phyloP scores from a whole-genome alignment of 2,797 vertebrate genomes.

The Oreochromis grahami region DNA sequence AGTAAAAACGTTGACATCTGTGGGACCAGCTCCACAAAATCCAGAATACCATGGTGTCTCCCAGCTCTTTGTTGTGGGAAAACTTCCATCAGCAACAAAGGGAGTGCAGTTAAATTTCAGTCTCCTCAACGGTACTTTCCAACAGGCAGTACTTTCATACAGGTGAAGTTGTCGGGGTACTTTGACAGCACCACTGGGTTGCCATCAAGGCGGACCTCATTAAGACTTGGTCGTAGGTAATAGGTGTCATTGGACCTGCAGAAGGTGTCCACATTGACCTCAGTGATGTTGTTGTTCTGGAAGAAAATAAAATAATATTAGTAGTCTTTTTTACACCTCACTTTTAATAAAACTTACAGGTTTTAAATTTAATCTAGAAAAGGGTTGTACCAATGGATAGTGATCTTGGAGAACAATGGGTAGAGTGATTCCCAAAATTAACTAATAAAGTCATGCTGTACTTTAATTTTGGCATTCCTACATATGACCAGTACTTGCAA shows the following conservation, averaged over 20 bases:
- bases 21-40: slow-evolving; percentile 30
- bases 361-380: not conserved
- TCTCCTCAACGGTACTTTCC: slow-evolving; percentile 86
- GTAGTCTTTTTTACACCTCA: not conserved
- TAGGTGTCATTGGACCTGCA: slow-evolving; percentile 90
- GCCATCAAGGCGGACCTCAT: slow-evolving; percentile 90
- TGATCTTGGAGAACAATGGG: not conserved
- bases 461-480: not conserved
- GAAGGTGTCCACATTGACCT: slow-evolving; percentile 88
- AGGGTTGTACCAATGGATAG: not conserved
- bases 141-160: slow-evolving; percentile 87
- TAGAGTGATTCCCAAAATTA: not conserved
- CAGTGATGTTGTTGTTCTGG: slow-evolving; percentile 95
- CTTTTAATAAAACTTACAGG: not conserved
- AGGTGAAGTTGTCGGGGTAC: slow-evolving; percentile 91
- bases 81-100: slow-evolving; percentile 9
- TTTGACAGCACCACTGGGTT: slow-evolving; percentile 91
- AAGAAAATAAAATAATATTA: not conserved
- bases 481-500: not conserved
- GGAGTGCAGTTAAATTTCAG: slow-evolving; percentile 4
- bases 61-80: slow-evolving; percentile 13
- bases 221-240: slow-evolving; percentile 86
- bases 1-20: slow-evolving; percentile 23
- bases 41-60: slow-evolving; percentile 15
- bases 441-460: not conserved